phyloP scores from a whole-genome alignment of 2,888 invertebrate species.

The Plagodis pulveraria region DNA sequence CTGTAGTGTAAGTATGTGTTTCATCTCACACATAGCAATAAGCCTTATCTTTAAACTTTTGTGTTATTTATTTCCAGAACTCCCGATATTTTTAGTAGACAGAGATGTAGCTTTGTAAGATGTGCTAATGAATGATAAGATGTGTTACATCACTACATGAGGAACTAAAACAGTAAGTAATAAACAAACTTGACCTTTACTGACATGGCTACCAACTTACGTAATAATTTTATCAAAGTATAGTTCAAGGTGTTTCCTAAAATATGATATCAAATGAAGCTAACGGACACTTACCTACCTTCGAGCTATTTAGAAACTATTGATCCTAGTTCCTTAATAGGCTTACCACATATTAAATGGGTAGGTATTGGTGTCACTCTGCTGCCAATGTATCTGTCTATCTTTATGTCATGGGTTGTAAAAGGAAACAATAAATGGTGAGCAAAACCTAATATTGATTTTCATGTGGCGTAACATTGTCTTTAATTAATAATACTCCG shows the following conservation, averaged over 20 bases:
- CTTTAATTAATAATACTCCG: too few species aligned
- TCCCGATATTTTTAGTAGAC: not conserved
- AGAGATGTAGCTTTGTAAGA: not conserved
- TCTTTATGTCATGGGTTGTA: too few species aligned
- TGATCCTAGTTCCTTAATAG: too few species aligned
- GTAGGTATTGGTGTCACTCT: too few species aligned
- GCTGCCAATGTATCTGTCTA: too few species aligned
- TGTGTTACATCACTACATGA: conserved; percentile 12
- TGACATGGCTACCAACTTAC: conserved; percentile 3
- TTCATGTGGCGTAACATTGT: too few species aligned
- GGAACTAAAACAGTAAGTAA: conserved; percentile 7
- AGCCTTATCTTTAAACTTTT: not conserved
- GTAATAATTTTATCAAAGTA: not conserved
- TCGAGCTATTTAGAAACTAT: too few species aligned
- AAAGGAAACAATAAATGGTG: too few species aligned
- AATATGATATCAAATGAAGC: not conserved
- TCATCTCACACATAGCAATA: too few species aligned
- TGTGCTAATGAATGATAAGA: conserved; percentile 15
- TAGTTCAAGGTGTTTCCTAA: not conserved
- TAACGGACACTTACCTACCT: not conserved
- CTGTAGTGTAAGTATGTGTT: too few species aligned
- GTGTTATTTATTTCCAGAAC: not conserved
- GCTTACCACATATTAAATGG: too few species aligned
- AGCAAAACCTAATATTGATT: too few species aligned
- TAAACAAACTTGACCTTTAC: conserved; percentile 22